phyloP scores from a whole-genome alignment of 1,140 invertebrate species.

The Spodoptera litura region DNA sequence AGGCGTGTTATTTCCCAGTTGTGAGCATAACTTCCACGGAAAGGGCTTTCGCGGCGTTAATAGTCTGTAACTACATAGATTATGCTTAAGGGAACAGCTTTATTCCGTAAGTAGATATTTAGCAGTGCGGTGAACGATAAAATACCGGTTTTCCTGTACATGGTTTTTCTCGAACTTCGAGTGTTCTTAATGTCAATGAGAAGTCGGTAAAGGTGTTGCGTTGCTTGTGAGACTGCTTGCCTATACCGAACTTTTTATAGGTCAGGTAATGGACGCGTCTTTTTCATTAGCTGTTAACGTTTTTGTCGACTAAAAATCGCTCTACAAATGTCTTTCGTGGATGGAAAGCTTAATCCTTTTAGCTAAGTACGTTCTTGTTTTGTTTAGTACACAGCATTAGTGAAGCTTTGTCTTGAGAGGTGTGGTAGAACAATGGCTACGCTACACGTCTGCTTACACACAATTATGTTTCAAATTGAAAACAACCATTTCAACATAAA shows the following conservation, averaged over 20 bases:
- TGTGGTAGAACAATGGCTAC: slow-evolving; percentile 19
- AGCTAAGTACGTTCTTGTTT: slow-evolving; percentile 56
- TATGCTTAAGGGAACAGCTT: slow-evolving; percentile 15
- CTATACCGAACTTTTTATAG: too few species aligned
- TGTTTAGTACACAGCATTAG: slow-evolving; percentile 9
- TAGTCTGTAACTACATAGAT: slow-evolving; percentile 34
- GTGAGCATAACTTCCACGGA: slow-evolving; percentile 20
- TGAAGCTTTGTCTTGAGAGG: slow-evolving; percentile 7
- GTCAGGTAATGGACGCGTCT: too few species aligned
- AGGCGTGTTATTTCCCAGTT: slow-evolving; percentile 28
- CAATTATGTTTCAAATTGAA: slow-evolving; percentile 18
- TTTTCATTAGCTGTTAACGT: too few species aligned
- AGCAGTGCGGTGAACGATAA: neutral
- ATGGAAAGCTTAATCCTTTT: slow-evolving; percentile 54
- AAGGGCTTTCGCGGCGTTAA: slow-evolving; percentile 17
- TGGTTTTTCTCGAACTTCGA: slow-evolving; percentile 13
- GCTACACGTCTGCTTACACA: slow-evolving; percentile 3
- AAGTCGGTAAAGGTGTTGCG: slow-evolving; percentile 40
- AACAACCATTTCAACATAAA: slow-evolving; percentile 23
- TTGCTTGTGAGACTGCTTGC: slow-evolving; percentile 9
- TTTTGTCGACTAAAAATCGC: too few species aligned
- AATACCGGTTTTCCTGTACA: slow-evolving; percentile 50
- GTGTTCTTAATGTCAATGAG: slow-evolving; percentile 58
- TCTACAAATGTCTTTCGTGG: too few species aligned
- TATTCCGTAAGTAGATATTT: slow-evolving; percentile 43